phyloP scores from a whole-genome alignment of 2,113 vertebrate species.

The Haemorhous mexicanus region DNA sequence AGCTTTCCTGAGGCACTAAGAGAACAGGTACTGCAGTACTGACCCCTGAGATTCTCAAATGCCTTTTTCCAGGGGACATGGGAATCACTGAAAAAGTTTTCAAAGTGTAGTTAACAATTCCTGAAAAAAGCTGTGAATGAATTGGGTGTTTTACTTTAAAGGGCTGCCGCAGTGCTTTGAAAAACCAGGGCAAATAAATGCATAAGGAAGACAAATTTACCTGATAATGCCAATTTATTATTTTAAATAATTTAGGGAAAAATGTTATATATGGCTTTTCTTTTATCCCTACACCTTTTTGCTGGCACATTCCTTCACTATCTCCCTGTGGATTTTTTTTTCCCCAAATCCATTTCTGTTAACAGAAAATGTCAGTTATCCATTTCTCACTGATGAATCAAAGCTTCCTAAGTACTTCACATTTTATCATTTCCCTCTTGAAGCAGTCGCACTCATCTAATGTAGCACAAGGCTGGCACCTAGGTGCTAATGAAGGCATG shows the following conservation, averaged over 20 bases:
- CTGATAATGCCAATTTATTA: not conserved
- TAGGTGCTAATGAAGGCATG: conserved; percentile 56
- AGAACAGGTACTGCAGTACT: not conserved
- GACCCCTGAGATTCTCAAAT: not conserved
- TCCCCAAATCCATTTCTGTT: conserved; percentile 24
- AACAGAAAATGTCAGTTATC: conserved; percentile 34
- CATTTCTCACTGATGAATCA: conserved; percentile 43
- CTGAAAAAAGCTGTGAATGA: not conserved
- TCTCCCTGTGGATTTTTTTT: not conserved
- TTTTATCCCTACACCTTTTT: not conserved
- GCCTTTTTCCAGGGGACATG: not conserved
- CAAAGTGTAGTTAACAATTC: not conserved
- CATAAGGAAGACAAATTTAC: not conserved
- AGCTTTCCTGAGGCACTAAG: not conserved
- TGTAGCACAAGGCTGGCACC: not conserved
- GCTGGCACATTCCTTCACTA: not conserved
- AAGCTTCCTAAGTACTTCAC: not conserved
- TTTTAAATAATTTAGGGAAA: not conserved
- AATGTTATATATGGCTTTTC: not conserved
- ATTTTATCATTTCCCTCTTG: conserved; percentile 44
- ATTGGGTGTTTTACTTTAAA: not conserved
- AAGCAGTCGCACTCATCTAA: conserved; percentile 45
- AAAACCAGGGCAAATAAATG: not conserved
- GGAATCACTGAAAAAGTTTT: not conserved
- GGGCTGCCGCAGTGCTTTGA: not conserved